Evolutionary conservation across 2,113 vertebrate genomes (phyloP).

Genomic region (Rissa tridactyla): DNA sequence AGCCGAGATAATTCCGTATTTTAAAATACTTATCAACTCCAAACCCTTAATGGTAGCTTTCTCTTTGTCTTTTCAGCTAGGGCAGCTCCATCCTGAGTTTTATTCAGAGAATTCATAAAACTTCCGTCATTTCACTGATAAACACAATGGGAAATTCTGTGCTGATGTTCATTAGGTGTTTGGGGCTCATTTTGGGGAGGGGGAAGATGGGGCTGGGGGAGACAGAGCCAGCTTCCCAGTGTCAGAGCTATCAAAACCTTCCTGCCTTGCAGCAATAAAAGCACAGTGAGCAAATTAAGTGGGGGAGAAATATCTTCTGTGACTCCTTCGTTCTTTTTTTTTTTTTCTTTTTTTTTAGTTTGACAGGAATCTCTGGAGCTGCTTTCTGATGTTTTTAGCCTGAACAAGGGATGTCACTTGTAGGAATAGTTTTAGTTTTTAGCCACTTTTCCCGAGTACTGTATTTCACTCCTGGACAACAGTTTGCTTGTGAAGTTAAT

Average conservation of each 20-base stretch:
- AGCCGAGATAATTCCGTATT: neutral
- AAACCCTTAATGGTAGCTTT: neutral
- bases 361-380: neutral
- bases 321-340: neutral
- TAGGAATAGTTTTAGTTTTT: neutral
- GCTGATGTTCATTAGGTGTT: neutral
- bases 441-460: neutral
- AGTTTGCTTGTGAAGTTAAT: conserved; percentile 63
- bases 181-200: neutral
- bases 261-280: neutral
- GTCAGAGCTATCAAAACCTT: neutral
- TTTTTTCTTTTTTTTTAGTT: neutral
- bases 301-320: neutral
- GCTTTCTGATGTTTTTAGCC: neutral
- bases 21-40: conserved; percentile 1
- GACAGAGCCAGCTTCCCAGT: neutral
- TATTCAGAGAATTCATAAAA: neutral
- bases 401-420: neutral
- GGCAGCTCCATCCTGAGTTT: neutral
- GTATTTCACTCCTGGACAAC: neutral
- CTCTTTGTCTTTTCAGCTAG: neutral
- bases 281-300: neutral
- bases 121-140: neutral
- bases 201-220: neutral
- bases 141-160: neutral